A percentile compares a stretch with the other conserved stretches of the same genome.
Evolutionary conservation across 2,113 vertebrate genomes (phyloP).

Genomic region (Grantiella picta): DNA sequence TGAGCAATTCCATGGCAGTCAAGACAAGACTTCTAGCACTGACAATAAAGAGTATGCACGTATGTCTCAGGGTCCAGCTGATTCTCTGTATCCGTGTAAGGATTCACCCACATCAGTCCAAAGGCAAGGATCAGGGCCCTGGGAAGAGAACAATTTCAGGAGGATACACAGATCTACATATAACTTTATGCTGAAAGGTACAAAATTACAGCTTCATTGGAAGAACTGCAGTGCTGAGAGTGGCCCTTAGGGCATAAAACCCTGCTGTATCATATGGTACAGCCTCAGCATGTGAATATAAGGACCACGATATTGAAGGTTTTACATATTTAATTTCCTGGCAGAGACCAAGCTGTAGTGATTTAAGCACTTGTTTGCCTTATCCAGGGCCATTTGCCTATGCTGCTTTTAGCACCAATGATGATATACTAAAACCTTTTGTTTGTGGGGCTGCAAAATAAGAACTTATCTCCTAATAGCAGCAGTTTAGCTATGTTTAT

Average conservation of each 20-base stretch:
- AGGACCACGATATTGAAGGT: neutral
- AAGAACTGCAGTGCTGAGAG: neutral
- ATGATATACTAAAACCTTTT: conserved; percentile 55
- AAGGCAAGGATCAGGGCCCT: neutral
- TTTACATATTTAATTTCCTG: conserved; percentile 63
- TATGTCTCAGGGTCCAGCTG: neutral
- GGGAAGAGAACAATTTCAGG: neutral
- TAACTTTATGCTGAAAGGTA: neutral
- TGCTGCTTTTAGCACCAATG: conserved; percentile 37
- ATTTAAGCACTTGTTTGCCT: conserved; percentile 39
- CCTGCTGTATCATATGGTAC: neutral
- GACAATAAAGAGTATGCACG: neutral
- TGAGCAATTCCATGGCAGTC: neutral
- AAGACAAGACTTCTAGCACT: neutral
- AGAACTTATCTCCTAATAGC: conserved; percentile 63
- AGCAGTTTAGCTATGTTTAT: conserved; percentile 56
- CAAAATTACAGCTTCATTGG: neutral
- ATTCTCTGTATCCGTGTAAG: neutral
- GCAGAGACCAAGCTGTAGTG: neutral
- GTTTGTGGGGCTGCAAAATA: conserved; percentile 42
- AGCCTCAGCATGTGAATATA: conserved; percentile 15
- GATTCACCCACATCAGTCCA: neutral
- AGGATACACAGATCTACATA: neutral
- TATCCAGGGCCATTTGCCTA: conserved; percentile 34
- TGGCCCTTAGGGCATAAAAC: conserved; percentile 3